phyloP scores from a whole-genome alignment of 1,140 invertebrate genomes.

The Oreohelix idahoensis region DNA sequence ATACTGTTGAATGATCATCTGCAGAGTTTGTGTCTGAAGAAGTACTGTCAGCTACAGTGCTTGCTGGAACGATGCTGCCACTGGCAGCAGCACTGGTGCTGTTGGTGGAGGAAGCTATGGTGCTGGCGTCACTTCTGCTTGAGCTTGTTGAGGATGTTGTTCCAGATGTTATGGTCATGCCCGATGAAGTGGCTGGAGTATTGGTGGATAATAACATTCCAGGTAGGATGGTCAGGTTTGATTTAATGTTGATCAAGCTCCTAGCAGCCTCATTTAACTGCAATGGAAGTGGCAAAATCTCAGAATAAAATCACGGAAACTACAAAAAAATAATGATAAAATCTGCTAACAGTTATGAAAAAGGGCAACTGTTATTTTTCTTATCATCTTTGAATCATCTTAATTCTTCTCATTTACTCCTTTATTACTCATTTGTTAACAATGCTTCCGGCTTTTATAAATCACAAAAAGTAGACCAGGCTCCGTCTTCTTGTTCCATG shows the following conservation, averaged over 20 bases:
- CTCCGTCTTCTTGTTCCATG: no score
- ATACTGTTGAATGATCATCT: not conserved
- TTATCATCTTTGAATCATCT: no score
- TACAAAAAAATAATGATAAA: not conserved
- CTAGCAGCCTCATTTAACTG: conserved; percentile 83
- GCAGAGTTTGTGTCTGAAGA: not conserved
- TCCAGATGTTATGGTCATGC: conserved; percentile 31
- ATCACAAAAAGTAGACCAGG: no score
- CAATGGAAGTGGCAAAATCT: conserved; percentile 46
- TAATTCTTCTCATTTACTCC: no score
- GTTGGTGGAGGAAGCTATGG: conserved; percentile 13
- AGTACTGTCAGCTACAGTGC: not conserved
- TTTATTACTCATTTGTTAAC: no score
- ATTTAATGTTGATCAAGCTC: conserved; percentile 53
- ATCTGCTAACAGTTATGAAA: not conserved
- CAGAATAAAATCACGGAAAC: not conserved
- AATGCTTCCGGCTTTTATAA: no score
- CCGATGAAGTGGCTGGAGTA: conserved; percentile 30
- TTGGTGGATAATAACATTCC: conserved; percentile 7
- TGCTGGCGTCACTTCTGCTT: conserved; percentile 6
- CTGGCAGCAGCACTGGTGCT: not conserved
- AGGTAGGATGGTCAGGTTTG: conserved; percentile 37
- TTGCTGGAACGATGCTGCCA: not conserved
- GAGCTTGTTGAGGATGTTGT: conserved; percentile 8
- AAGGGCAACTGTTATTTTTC: no score